These are phyloP conservation scores for Carcina quercana DNA, from an alignment of 2,888 invertebrate species.

Conservation along the genomic window DNA sequence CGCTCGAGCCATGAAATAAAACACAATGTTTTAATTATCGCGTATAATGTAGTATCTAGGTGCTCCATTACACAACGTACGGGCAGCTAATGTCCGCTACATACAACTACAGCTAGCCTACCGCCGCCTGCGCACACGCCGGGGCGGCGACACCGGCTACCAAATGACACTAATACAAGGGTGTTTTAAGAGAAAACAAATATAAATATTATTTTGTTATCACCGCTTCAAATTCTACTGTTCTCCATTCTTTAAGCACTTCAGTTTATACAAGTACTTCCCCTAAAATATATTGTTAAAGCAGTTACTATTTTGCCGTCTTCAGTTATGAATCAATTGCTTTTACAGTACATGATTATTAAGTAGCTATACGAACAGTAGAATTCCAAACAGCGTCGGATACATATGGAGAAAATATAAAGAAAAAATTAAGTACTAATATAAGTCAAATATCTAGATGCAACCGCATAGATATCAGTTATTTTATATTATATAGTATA, in stretches of 20 bases:
- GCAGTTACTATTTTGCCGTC: too few relatives aligned
- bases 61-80: constrained; percentile 62
- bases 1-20: constrained; percentile 58
- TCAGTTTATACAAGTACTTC: too few relatives aligned
- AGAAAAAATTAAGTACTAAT: constrained; percentile 62
- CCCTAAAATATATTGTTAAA: too few relatives aligned
- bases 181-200: constrained; percentile 38
- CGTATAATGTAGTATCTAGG: constrained; percentile 69
- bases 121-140: constrained; percentile 36
- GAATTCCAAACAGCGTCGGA: constrained; percentile 14
- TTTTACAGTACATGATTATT: too few relatives aligned
- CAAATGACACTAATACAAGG: constrained; percentile 47
- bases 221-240: constrained; percentile 11
- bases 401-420: constrained; percentile 30
- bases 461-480: constrained; percentile 5
- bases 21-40: constrained; percentile 70
- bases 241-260: constrained; percentile 16
- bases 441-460: constrained; percentile 28
- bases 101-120: constrained; percentile 54
- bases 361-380: too few relatives aligned
- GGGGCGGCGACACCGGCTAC: constrained; percentile 40
- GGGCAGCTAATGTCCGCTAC: constrained; percentile 53
- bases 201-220: constrained; percentile 26
- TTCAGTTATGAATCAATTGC: too few relatives aligned
- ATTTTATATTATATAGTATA: too few relatives aligned